Evolutionary conservation across 2,888 invertebrate species (phyloP).

Genomic region (Scelioninae gen. 2): DNA sequence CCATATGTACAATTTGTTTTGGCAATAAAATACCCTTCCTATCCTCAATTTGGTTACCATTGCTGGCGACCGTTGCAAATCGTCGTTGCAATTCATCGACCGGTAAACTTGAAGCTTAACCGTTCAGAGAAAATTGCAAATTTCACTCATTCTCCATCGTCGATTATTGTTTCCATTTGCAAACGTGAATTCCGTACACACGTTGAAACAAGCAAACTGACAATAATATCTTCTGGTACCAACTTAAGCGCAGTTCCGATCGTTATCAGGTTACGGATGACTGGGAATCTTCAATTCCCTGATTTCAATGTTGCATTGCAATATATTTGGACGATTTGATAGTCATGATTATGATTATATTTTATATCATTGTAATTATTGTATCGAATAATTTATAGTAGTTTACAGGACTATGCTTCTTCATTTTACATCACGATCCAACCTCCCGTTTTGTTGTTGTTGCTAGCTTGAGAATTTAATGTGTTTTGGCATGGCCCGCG

Average conservation of each 20-base stretch:
- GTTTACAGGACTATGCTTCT: conserved; percentile 43
- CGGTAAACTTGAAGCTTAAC: no score
- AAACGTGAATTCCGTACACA: no score
- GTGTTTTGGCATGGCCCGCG: conserved; percentile 74
- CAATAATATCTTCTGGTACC: no score
- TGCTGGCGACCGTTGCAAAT: no score
- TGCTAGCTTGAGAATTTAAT: conserved; percentile 74
- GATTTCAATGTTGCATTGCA: neutral
- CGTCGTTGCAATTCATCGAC: no score
- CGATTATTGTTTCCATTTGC: no score
- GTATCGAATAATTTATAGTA: conserved; percentile 14
- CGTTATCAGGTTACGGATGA: neutral
- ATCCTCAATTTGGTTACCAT: conserved; percentile 3
- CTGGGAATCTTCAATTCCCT: no score
- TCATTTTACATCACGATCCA: conserved; percentile 42
- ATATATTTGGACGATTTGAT: neutral
- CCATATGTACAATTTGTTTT: conserved; percentile 3
- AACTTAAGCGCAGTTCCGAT: neutral
- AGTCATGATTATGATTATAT: no score
- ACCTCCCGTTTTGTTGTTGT: conserved; percentile 70
- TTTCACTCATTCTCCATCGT: no score
- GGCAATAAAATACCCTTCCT: neutral
- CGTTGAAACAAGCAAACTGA: no score
- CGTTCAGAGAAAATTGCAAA: no score
- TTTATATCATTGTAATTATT: no score